phyloP scores from a whole-genome alignment of 2,113 vertebrate genomes.

The Tyto alba region DNA sequence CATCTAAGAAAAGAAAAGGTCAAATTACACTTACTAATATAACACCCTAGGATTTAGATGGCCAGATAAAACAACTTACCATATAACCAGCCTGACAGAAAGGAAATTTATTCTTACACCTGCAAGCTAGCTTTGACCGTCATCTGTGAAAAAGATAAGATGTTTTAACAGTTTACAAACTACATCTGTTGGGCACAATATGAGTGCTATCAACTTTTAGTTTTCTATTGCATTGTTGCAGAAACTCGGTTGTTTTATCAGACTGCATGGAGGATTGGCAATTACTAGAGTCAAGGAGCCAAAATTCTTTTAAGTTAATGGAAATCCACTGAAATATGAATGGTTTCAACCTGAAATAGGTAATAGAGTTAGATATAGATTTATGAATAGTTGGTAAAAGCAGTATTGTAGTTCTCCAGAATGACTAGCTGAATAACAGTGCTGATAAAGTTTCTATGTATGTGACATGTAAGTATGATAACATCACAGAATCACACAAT shows the following conservation, averaged over 20 bases:
- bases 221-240: neutral
- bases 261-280: neutral
- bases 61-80: neutral
- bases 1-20: neutral
- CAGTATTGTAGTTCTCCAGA: neutral
- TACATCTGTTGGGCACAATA: neutral
- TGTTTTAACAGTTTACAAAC: neutral
- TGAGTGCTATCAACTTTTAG: neutral
- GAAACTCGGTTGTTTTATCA: neutral
- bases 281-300: neutral
- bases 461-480: neutral
- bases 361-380: neutral
- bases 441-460: neutral
- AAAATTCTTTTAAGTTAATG: neutral
- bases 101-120: neutral
- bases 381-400: neutral
- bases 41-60: neutral
- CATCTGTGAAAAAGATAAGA: neutral
- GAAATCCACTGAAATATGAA: neutral
- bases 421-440: rapidly evolving
- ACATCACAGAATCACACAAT: neutral
- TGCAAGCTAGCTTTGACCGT: neutral
- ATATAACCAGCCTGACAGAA: neutral
- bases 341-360: neutral
- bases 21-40: neutral